These are phyloP conservation scores for Notocelia uddmanniana DNA, from an alignment of 2,888 invertebrate genomes.

Conservation along the genomic window DNA sequence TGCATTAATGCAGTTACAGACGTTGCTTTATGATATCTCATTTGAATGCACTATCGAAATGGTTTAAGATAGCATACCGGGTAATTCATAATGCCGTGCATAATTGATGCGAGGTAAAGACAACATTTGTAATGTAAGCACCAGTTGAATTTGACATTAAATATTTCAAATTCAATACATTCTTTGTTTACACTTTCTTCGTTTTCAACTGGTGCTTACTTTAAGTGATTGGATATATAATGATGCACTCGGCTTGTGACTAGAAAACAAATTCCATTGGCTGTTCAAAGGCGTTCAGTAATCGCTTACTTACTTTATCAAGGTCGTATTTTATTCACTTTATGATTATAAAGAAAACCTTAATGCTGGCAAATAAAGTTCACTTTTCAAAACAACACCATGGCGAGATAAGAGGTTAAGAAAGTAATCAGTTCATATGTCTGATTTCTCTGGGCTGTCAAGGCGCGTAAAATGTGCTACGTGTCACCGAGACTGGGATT, in stretches of 20 bases:
- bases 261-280: constrained; percentile 29
- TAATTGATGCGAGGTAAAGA: constrained; percentile 1
- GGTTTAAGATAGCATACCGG: constrained; percentile 22
- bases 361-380: background rate
- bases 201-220: too few relatives aligned
- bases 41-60: constrained; percentile 30
- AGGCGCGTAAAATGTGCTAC: constrained; percentile 33
- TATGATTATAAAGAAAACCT: background rate
- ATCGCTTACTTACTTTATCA: background rate
- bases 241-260: background rate
- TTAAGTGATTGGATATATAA: constrained; percentile 3
- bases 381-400: background rate
- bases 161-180: too few relatives aligned
- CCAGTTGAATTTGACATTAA: too few relatives aligned
- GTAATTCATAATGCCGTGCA: constrained; percentile 16
- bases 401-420: background rate
- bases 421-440: constrained; percentile 17
- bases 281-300: constrained; percentile 24
- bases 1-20: constrained; percentile 60
- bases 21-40: constrained; percentile 44
- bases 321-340: background rate
- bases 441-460: constrained; percentile 34
- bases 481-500: constrained; percentile 34
- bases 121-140: too few relatives aligned
- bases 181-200: too few relatives aligned